Evolutionary conservation across 2,113 vertebrate species (phyloP), one percentile per base, ranked within the genome.

Genomic region (Chloebia gouldiae): DNA sequence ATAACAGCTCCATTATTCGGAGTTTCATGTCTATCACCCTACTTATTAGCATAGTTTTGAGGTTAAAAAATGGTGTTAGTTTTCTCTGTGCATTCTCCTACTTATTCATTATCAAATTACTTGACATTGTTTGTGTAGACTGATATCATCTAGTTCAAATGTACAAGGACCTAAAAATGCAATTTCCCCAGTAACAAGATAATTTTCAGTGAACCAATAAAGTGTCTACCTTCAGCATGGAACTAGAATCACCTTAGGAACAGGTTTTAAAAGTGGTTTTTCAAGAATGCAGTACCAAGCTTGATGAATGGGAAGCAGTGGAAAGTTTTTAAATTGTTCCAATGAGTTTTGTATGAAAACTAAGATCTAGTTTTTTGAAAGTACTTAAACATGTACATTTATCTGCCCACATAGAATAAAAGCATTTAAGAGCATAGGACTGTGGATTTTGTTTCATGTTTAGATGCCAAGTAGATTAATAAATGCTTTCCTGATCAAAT

Each of bases 31-130:
- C 96, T 90, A 71, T 95, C 82, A 88, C 78, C 73, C 86, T 69
- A 63, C 86, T 95, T 81, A 94, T 97, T 97, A 97, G 80, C 95
- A 95, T 94, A 97, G 91, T 97, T 97, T 96, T 92, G 90, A 96
- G 95, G 95, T 94, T 97, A 96, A 97, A 96, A 85, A 94, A 80
- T 88, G 37, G 81, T 71, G 66, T 95, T 95, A 93, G 88, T 95
- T 95, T 96, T 86, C 90, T 93, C 42, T 92, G 61, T 92, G 81
- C 78, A 94, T 92, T 40, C 50, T 96, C 63, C 86, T 86, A 81
- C 66, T 96, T 95, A 92, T 28, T 95, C 88, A 95, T 95, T 87
- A 96, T 93, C 90, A 94, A 95, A 97, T 97, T 95, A 94, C 94
- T 92, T 96, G 87, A 85, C 10, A 7, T 33, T 88, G 40, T 97